Percentiles rank a stretch among this genome's conserved stretches.
Evolutionary conservation across 1,140 invertebrate genomes (phyloP).

Genomic region (Zaprionus gabonicus): DNA sequence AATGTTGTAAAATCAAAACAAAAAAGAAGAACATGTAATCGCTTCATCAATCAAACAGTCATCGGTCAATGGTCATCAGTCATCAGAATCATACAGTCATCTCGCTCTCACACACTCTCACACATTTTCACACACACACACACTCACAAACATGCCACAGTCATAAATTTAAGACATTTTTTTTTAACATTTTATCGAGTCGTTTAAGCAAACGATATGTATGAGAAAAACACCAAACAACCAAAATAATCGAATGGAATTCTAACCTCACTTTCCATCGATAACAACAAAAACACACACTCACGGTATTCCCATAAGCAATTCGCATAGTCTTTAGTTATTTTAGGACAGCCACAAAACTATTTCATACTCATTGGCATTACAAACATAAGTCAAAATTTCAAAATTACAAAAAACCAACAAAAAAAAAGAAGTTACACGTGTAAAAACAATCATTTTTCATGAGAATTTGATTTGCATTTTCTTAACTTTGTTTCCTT

Average conservation of each 20-base stretch:
- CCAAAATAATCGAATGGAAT: conserved; percentile 39
- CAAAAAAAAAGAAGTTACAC: conserved; percentile 18
- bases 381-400: conserved; percentile 22
- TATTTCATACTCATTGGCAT: conserved; percentile 57
- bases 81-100: conserved; percentile 36
- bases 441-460: conserved; percentile 64
- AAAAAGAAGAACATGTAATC: conserved; percentile 39
- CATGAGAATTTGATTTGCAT: conserved; percentile 59
- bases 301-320: conserved; percentile 51
- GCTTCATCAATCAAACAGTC: conserved; percentile 41
- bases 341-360: conserved; percentile 72
- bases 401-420: conserved; percentile 32
- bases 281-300: conserved; percentile 9
- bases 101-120: conserved; percentile 24
- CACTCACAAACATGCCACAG: conserved; percentile 54
- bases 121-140: conserved; percentile 12
- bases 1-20: conserved; percentile 30
- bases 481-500: conserved; percentile 66
- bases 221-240: conserved; percentile 70
- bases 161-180: conserved; percentile 11
- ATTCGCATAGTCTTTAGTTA: conserved; percentile 39
- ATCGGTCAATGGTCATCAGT: conserved; percentile 28
- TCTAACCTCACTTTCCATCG: conserved; percentile 23
- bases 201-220: conserved; percentile 27
- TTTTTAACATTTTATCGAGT: conserved; percentile 14